Evolutionary conservation across 2,888 invertebrate species (phyloP).

Genomic region (Bellardia pandia): DNA sequence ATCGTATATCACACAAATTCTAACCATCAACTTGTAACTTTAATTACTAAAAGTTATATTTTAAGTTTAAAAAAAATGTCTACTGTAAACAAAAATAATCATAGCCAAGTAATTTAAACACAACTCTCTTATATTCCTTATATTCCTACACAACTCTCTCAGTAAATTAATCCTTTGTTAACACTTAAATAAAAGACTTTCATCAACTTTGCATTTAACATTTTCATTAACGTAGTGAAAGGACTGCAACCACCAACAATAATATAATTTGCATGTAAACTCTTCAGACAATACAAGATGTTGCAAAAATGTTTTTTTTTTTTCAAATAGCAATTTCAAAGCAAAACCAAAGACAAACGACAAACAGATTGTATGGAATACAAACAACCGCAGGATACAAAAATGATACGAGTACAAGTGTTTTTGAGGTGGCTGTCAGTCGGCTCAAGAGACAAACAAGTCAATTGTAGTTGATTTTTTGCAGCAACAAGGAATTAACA

Average conservation of each 20-base stretch:
- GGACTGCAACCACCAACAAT: slow-evolving; percentile 5
- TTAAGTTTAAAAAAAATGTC: too few relatives aligned
- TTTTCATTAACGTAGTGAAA: slow-evolving; percentile 14
- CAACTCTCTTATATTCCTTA: neutral
- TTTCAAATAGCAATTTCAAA: neutral
- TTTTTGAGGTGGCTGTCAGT: slow-evolving; percentile 24
- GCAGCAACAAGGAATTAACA: neutral
- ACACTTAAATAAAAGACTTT: neutral
- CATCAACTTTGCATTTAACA: neutral
- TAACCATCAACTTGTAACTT: too few relatives aligned
- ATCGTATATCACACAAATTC: too few relatives aligned
- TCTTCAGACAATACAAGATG: slow-evolving; percentile 50
- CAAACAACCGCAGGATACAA: slow-evolving; percentile 43
- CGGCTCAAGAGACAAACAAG: slow-evolving; percentile 18
- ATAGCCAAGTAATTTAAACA: too few relatives aligned
- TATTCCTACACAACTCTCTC: too few relatives aligned
- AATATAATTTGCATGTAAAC: slow-evolving; percentile 53
- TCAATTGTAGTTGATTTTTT: slow-evolving; percentile 13
- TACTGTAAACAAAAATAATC: too few relatives aligned
- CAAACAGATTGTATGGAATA: slow-evolving; percentile 25
- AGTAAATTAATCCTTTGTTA: neutral
- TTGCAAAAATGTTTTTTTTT: slow-evolving; percentile 2
- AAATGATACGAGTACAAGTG: slow-evolving; percentile 29
- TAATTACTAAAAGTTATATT: too few relatives aligned
- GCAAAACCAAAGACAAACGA: slow-evolving; percentile 4